Conservation (phyloP, 2,888 invertebrate genomes). For the Salticus scenicus region DNA sequence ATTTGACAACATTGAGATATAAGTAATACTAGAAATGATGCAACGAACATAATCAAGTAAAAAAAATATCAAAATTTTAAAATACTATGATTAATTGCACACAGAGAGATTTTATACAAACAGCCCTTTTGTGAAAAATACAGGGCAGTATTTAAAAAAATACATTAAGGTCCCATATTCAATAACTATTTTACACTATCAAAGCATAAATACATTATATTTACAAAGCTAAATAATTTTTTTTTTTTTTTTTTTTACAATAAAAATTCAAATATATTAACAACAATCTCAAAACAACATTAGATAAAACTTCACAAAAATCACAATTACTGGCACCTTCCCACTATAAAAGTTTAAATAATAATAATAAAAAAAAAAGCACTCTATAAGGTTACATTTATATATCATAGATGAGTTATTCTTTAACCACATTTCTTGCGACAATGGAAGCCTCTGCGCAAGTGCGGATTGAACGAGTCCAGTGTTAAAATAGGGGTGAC, state of each 20-base stretch:
- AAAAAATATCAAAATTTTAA: too few relatives aligned
- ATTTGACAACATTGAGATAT: too few relatives aligned
- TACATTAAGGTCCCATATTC: background rate
- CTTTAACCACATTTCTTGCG: too few relatives aligned
- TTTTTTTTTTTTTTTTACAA: background rate
- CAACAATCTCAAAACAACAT: background rate
- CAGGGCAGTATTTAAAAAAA: background rate
- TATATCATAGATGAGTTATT: too few relatives aligned
- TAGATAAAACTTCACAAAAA: background rate
- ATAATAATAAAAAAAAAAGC: background rate
- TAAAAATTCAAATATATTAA: conserved; percentile 12
- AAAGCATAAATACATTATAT: background rate
- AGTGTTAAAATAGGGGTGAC: too few relatives aligned
- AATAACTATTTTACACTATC: background rate
- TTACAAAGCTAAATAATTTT: background rate
- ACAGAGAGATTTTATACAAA: background rate
- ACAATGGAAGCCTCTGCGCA: too few relatives aligned
- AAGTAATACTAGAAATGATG: too few relatives aligned
- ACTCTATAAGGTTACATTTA: too few relatives aligned
- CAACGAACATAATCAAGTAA: too few relatives aligned
- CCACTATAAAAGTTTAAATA: background rate
- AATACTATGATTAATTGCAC: background rate
- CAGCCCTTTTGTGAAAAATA: background rate
- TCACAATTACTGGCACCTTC: conserved; percentile 23
- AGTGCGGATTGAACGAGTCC: too few relatives aligned